Base-by-base conservation (phyloP, 2,888 invertebrate species). In the Piscicola geometra region DNA sequence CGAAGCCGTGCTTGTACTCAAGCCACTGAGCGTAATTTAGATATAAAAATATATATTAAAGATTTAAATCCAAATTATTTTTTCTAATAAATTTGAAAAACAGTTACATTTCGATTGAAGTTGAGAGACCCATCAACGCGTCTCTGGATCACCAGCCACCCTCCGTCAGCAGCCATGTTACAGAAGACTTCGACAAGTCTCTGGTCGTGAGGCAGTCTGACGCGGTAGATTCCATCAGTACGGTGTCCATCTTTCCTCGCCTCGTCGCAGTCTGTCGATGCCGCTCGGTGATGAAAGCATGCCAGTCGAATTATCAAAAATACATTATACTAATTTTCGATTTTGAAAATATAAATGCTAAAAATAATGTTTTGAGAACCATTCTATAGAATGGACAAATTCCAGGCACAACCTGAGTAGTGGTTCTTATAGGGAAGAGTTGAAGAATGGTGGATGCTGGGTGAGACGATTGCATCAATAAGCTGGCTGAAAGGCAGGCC, bases 1-100 rank as follows among this genome's bases (percentile, higher is more conserved):
- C 85, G 76, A 84, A 85, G 15, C 85, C 84, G 69, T 82, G 80
- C 72, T 83, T 82, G 78, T 84, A 85, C 75, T 85, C 84, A 47
- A 82, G 75, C 84, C 84, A 84, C 25, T 71, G 25, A 15, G 52
- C 21, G n/a, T 41, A 9, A 32, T 3, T 9, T 64, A 12, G 64
- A 41, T 41, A n/a, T n/a, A n/a, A n/a, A n/a, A n/a, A n/a, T n/a
- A n/a, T n/a, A n/a, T n/a, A n/a, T n/a, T n/a, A n/a, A n/a, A n/a
- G n/a, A n/a, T n/a, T n/a, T n/a, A n/a, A n/a, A n/a, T n/a, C n/a
- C n/a, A n/a, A n/a, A n/a, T n/a, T n/a, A n/a, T n/a, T n/a, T 41
- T 41, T 41, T 41, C 41, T 41, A 41, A 15, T 41, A 15, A 15
- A 9, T 15, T 5, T 41, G 41, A 41, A 41, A 41, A 5, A 9